These are phyloP conservation scores for Nycticebus coucang DNA, from an alignment of 2,113 vertebrate species.

Conservation along the genomic window DNA sequence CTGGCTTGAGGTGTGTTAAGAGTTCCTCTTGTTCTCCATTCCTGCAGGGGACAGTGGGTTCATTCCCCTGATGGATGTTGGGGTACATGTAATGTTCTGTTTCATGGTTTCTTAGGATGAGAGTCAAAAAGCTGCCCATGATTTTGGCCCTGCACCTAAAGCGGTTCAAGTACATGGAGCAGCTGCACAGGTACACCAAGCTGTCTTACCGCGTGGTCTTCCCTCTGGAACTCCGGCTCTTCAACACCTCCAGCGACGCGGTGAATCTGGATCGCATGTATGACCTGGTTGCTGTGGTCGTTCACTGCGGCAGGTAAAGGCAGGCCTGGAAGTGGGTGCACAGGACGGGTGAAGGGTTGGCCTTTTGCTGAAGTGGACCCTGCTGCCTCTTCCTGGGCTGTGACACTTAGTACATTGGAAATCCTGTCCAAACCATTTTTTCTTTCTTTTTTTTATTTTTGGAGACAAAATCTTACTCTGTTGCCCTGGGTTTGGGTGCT, in stretches of 20 bases:
- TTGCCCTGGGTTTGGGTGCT: too few species aligned
- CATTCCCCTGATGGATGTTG: not conserved
- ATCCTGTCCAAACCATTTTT: not conserved
- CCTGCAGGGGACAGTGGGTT: not conserved
- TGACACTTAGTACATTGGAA: not conserved
- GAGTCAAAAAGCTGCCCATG: constrained; percentile 97
- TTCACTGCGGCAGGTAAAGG: constrained; percentile 95
- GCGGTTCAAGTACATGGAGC: constrained; percentile 99
- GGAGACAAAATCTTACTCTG: too few species aligned
- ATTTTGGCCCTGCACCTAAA: constrained; percentile 98
- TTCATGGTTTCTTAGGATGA: constrained; percentile 88
- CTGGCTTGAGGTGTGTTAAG: not conserved
- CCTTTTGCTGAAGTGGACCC: fast-evolving
- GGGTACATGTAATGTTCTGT: not conserved
- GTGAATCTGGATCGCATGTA: constrained; percentile 98
- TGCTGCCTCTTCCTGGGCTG: fast-evolving
- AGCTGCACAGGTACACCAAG: constrained; percentile 97
- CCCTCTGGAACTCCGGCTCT: constrained; percentile 95
- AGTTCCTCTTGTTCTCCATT: not conserved
- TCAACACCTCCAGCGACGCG: constrained; percentile 95
- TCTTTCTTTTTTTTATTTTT: too few species aligned
- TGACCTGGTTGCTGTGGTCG: constrained; percentile 95
- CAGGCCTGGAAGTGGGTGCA: fast-evolving
- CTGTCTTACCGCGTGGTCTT: constrained; percentile 97
- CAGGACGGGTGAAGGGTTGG: fast-evolving